A percentile compares a stretch with the other conserved stretches of the same genome.
Evolutionary conservation across 2,113 vertebrate species (phyloP).

Genomic region (Austrofundulus limnaeus): DNA sequence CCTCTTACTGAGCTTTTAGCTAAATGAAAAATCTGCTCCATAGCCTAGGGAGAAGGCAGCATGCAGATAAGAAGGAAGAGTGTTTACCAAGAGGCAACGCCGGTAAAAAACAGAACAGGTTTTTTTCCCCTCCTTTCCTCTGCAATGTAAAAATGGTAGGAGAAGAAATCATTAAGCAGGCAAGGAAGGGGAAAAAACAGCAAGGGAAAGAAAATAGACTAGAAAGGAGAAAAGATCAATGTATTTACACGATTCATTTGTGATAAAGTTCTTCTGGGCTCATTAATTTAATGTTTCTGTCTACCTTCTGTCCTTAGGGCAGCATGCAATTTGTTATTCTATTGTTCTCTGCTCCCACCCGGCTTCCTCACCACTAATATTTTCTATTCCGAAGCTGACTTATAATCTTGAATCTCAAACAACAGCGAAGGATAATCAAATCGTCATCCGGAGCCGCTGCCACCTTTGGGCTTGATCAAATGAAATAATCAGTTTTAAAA

Average conservation of each 20-base stretch:
- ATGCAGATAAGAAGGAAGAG: constrained; percentile 94
- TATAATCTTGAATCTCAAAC: constrained; percentile 31
- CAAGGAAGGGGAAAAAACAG: constrained; percentile 21
- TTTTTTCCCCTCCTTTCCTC: constrained; percentile 75
- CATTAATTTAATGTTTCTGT: constrained; percentile 99
- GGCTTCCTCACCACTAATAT: constrained; percentile 81
- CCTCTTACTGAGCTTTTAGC: constrained; percentile 99
- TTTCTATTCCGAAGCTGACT: constrained; percentile 44
- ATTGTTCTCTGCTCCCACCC: constrained; percentile 76
- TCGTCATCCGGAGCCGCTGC: constrained; percentile 24
- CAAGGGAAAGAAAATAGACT: constrained; percentile 40
- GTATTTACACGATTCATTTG: constrained; percentile 99
- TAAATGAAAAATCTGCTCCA: constrained; percentile 99
- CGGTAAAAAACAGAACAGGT: constrained; percentile 94
- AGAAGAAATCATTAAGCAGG: constrained; percentile 91
- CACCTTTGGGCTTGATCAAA: constrained; percentile 65
- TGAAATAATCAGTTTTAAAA: constrained; percentile 63
- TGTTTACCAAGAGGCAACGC: constrained; percentile 97
- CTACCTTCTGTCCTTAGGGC: constrained; percentile 98
- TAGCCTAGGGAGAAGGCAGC: constrained; percentile 98
- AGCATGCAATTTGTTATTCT: constrained; percentile 83
- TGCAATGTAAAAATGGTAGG: constrained; percentile 89
- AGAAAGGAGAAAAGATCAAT: constrained; percentile 86
- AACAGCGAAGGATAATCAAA: constrained; percentile 37
- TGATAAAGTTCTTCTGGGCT: constrained; percentile 94